Conservation (phyloP, 1,140 invertebrate species). For the Polypedilum pembai region DNA sequence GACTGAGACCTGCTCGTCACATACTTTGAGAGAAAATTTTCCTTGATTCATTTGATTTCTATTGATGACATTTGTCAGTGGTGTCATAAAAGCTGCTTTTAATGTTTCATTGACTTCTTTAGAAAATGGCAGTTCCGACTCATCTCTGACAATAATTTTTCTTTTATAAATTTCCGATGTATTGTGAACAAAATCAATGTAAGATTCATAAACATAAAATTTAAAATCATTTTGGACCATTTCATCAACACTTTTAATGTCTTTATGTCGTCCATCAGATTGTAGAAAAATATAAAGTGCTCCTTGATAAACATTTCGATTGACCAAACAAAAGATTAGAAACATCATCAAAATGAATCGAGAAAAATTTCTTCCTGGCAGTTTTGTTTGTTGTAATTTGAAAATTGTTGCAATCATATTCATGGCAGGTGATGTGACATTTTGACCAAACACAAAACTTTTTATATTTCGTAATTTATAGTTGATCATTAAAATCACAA, state of each 20-base stretch:
- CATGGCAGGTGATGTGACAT: not conserved
- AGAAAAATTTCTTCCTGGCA: not conserved
- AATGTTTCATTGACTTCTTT: not conserved
- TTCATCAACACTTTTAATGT: not conserved
- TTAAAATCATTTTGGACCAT: not conserved
- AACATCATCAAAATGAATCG: not conserved
- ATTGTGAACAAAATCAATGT: not conserved
- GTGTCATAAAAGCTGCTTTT: not conserved
- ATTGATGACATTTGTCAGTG: not conserved
- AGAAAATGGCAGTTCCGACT: not conserved
- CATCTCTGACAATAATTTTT: not conserved
- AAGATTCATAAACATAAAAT: not conserved
- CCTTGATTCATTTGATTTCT: not conserved
- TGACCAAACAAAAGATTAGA: not conserved
- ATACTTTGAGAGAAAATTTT: not conserved
- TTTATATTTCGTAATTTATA: not conserved
- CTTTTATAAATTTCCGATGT: not conserved
- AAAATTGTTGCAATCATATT: not conserved
- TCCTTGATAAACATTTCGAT: constrained; percentile 3
- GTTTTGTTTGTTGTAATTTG: not conserved
- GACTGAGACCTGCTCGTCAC: not conserved
- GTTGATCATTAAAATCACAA: not conserved
- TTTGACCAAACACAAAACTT: not conserved
- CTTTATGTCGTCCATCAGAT: not conserved
- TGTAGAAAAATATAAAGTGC: not conserved